Evolutionary conservation across 2,888 invertebrate species (phyloP).

Genomic region (Ophioninae sp.): DNA sequence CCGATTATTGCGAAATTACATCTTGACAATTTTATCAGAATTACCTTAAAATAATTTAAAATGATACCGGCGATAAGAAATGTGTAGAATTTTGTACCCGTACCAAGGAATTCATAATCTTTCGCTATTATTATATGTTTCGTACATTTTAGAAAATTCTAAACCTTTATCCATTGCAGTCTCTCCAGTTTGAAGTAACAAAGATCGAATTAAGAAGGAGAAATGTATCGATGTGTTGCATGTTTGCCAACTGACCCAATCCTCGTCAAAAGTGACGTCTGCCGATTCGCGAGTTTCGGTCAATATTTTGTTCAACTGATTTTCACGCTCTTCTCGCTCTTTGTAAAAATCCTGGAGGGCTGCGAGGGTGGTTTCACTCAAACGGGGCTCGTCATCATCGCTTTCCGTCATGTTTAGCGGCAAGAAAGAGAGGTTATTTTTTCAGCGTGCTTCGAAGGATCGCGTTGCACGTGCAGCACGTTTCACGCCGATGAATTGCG

Average conservation of each 20-base stretch:
- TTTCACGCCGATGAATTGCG: background rate
- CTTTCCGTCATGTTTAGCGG: slow-evolving; percentile 69
- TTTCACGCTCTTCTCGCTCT: slow-evolving; percentile 86
- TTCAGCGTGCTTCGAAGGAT: background rate
- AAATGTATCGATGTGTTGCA: slow-evolving; percentile 19
- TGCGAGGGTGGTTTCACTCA: slow-evolving; percentile 88
- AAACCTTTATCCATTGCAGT: background rate
- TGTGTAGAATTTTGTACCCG: background rate
- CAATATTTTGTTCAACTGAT: slow-evolving; percentile 81
- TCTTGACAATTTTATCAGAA: background rate
- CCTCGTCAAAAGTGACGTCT: slow-evolving; percentile 86
- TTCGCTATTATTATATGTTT: background rate
- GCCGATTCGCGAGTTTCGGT: slow-evolving; percentile 64
- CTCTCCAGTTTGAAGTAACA: background rate
- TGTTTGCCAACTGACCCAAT: slow-evolving; percentile 86
- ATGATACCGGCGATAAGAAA: background rate
- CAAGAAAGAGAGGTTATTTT: background rate
- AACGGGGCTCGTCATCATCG: slow-evolving; percentile 84
- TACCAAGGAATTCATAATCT: background rate
- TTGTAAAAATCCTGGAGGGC: slow-evolving; percentile 90
- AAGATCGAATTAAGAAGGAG: background rate
- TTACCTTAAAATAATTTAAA: no score
- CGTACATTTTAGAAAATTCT: background rate
- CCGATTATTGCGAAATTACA: background rate
- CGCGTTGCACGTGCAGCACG: background rate